phyloP scores from a whole-genome alignment of 1,140 invertebrate genomes.

The Drosophila sturtevanti region DNA sequence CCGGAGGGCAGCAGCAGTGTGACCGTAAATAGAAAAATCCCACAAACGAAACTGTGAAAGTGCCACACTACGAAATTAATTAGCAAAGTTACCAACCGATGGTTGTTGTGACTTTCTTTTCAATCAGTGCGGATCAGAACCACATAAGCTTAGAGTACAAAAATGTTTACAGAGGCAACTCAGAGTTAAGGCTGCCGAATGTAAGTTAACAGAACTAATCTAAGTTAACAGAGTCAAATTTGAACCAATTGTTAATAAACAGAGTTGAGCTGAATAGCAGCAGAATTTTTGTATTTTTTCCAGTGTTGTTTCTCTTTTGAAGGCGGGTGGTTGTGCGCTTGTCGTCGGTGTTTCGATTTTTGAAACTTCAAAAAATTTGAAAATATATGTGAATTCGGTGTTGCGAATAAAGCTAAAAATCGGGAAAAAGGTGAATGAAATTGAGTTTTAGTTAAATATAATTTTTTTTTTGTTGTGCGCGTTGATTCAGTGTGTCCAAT shows the following conservation, averaged over 20 bases:
- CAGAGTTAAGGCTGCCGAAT: too few species aligned
- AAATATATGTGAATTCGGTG: not conserved
- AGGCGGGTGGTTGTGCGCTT: not conserved
- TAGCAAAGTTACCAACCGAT: too few species aligned
- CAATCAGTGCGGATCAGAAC: too few species aligned
- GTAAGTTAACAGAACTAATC: too few species aligned
- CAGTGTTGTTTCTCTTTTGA: not conserved
- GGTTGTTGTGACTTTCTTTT: too few species aligned
- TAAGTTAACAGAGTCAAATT: too few species aligned
- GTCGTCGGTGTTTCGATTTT: not conserved
- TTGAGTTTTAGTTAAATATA: not conserved
- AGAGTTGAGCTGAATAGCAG: too few species aligned
- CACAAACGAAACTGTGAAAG: not conserved
- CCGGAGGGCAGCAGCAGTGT: slow-evolving; percentile 7
- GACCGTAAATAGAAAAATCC: not conserved
- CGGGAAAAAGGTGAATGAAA: not conserved
- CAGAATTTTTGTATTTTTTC: too few species aligned
- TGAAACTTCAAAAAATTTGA: not conserved
- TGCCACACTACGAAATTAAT: too few species aligned
- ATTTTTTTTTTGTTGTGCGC: slow-evolving; percentile 1
- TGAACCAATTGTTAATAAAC: too few species aligned
- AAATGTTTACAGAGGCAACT: too few species aligned
- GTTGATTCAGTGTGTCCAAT: not conserved
- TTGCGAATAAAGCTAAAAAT: not conserved
- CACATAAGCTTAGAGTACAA: too few species aligned